These are phyloP conservation scores for Parelbella ahira DNA, from an alignment of 2,888 invertebrate genomes.

Conservation along the genomic window DNA sequence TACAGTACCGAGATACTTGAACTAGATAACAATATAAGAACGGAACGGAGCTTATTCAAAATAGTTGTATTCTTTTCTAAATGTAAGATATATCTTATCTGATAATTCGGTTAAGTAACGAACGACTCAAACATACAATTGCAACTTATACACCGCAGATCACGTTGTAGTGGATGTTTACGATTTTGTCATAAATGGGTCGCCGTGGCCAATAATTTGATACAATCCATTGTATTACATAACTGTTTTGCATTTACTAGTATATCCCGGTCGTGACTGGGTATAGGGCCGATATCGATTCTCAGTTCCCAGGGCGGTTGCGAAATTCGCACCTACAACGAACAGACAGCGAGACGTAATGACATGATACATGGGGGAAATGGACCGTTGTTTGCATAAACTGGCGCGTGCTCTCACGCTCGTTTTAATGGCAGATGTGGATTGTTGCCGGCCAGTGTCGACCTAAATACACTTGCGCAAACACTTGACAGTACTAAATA, in stretches of 20 bases:
- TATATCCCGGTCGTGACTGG: slow-evolving; percentile 68
- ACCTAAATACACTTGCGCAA: slow-evolving; percentile 36
- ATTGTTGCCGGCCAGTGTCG: slow-evolving; percentile 29
- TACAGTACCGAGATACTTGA: slow-evolving; percentile 1
- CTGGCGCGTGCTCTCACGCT: slow-evolving; percentile 55
- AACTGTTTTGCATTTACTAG: slow-evolving; percentile 43
- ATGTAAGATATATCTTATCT: slow-evolving; percentile 12
- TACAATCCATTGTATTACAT: slow-evolving; percentile 54
- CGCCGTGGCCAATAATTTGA: slow-evolving; percentile 50
- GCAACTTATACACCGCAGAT: slow-evolving; percentile 1
- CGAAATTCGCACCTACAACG: slow-evolving; percentile 45
- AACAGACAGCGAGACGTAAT: slow-evolving; percentile 49
- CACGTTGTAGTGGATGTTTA: slow-evolving; percentile 14
- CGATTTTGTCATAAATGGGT: slow-evolving; percentile 55
- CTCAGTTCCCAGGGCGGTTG: slow-evolving; percentile 57
- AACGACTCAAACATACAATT: slow-evolving; percentile 13
- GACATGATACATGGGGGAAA: slow-evolving; percentile 57
- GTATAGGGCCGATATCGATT: slow-evolving; percentile 45
- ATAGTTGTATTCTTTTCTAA: slow-evolving; percentile 19
- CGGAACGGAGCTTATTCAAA: slow-evolving; percentile 9
- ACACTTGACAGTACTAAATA: slow-evolving; percentile 30
- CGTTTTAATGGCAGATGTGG: slow-evolving; percentile 48
- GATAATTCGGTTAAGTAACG: slow-evolving; percentile 13
- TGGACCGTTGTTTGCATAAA: slow-evolving; percentile 64
- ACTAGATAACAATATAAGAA: slow-evolving; percentile 9